Evolutionary conservation across 1,140 invertebrate genomes (phyloP), one percentile per base, ranked within the genome.

Genomic region (Aricia agestis): DNA sequence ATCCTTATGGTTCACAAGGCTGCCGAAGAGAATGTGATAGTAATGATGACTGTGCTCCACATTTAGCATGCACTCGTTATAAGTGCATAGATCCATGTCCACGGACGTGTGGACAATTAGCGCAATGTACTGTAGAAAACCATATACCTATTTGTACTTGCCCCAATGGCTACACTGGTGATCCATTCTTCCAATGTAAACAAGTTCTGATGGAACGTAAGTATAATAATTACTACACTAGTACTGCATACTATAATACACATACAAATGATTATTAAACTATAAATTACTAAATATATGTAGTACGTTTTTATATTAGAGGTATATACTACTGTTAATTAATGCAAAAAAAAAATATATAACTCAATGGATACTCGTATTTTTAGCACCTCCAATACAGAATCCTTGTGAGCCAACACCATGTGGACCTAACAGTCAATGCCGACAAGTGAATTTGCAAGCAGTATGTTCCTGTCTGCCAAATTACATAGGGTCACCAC

Each of bases 61-160:
- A 94, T 66, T 89, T 95, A 66, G 93, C 95, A 18, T 97, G 96
- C 76, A 93, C 95, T n/a, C 93, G 94, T 65, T 95, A 93, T 77
- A 96, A 96, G 83, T 97, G 96, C 79, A 92, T 95, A 19, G 95
- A 97, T 89, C 96, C 96, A 2, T 97, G 96, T 79, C 93, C 94
- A 1, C 95, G 94, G 70, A 95, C 94, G 25, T 96, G 95, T 79
- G 96, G 96, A 18, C 92, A 93, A 31, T 93, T 94, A 74, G 96
- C 96, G 9, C 93, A 95, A 74, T 97, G 96, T 80, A 93, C 92
- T 1, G 95, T 96, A 0, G 93, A 94, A 74, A 94, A 94, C 72
- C 95, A 97, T 84, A 93, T 95, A 66, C 96, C 95, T 70, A 93
- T 93, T n/a, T 97, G 97, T 78, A 93, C 93, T 31, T 97, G 96